Conservation (phyloP, 1,140 invertebrate genomes). For the Antheraea mylitta region DNA sequence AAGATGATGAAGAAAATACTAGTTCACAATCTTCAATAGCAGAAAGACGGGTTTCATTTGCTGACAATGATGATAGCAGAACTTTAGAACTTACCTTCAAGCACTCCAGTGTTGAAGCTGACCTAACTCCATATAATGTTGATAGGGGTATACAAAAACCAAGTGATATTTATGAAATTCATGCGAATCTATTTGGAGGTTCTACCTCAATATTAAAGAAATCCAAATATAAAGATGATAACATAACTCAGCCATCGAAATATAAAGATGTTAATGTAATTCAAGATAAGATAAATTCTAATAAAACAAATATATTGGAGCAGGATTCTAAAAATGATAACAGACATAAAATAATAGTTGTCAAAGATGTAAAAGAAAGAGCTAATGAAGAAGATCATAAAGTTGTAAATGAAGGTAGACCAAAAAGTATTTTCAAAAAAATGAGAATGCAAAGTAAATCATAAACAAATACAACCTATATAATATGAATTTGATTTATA, state of each 20-base stretch:
- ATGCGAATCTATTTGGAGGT: slow-evolving; percentile 43
- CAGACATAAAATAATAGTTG: slow-evolving; percentile 38
- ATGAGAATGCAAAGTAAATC: slow-evolving; percentile 49
- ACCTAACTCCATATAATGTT: slow-evolving; percentile 38
- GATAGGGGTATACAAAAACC: slow-evolving; percentile 58
- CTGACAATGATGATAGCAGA: slow-evolving; percentile 58
- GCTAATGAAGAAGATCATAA: slow-evolving; percentile 26
- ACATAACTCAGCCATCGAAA: slow-evolving; percentile 3
- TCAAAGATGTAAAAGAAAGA: slow-evolving; percentile 63
- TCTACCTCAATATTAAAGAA: slow-evolving; percentile 71
- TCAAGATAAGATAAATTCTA: background rate
- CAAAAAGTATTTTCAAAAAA: slow-evolving; percentile 64
- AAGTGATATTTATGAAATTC: slow-evolving; percentile 65
- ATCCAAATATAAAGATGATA: slow-evolving; percentile 39
- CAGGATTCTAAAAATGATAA: background rate
- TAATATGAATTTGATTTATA: background rate
- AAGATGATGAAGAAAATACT: slow-evolving; percentile 28
- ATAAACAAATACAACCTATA: slow-evolving; percentile 4
- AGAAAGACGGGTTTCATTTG: slow-evolving; percentile 63
- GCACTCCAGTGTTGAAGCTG: slow-evolving; percentile 50
- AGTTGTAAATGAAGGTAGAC: slow-evolving; percentile 35
- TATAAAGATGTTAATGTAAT: no score
- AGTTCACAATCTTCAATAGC: slow-evolving; percentile 22
- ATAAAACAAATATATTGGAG: slow-evolving; percentile 14
- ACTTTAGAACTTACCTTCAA: slow-evolving; percentile 62